Evolutionary conservation across 2,888 invertebrate species (phyloP), one percentile per base, ranked within the genome.

Genomic region (Trilocha varians): DNA sequence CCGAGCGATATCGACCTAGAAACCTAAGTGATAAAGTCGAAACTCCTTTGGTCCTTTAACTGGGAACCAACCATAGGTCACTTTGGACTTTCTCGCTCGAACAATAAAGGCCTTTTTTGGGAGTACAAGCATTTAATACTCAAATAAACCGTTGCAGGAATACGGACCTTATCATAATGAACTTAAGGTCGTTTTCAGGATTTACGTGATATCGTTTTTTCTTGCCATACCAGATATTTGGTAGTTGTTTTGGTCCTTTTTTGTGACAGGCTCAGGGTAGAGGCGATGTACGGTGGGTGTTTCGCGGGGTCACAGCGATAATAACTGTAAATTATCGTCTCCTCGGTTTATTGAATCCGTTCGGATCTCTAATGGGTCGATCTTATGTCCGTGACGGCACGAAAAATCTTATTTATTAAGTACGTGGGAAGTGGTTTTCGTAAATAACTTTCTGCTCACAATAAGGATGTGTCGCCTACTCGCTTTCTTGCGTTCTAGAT

Each of bases 261-360:
- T 82, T 77, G 71, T 79, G 76, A 78, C 79, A 72, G 74, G 72
- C 67, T 60, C 57, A 63, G 25, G 70, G 71, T 65, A 68, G 69
- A 62, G 69, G 64, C 70, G 67, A 66, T 65, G 65, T 76, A 65
- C 75, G 72, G 80, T 80, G 80, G 80, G 80, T 82, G 82, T 83
- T 80, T 82, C 77, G 82, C 82, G 82, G 83, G 84, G 83, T 84
- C 84, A 83, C 70, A 68, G 75, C 72, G 80, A 78, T 84, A 85
- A 84, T 85, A 84, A 84, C 83, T 77, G 83, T 83, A 84, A 83
- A 84, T 84, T 82, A 84, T 83, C 75, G 71, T 77, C 73, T 68
- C 61, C 72, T 70, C 62, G 74, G 68, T 71, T 83, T 84, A 85
- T 85, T 83, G 84, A 84, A 78, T 75, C 70, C 66, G 69, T 66